These are phyloP conservation scores for Apomyelois bistriatella DNA, from an alignment of 2,888 invertebrate species.

Conservation along the genomic window DNA sequence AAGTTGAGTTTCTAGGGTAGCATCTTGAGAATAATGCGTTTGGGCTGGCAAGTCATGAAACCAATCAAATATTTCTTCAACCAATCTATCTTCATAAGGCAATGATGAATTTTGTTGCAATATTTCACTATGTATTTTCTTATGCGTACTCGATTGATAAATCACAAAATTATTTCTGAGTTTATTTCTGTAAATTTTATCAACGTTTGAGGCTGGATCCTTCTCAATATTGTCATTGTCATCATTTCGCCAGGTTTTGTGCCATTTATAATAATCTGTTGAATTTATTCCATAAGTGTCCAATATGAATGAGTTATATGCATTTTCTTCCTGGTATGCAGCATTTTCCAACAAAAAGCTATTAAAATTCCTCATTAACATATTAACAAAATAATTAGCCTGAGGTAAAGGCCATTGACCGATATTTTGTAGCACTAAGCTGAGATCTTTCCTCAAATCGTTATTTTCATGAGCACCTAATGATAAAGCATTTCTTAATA, in stretches of 20 bases:
- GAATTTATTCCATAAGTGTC: neutral
- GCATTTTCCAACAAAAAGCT: constrained; percentile 6
- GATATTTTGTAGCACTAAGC: constrained; percentile 12
- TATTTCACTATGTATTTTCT: neutral
- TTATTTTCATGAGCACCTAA: neutral
- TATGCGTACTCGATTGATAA: neutral
- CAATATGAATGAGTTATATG: neutral
- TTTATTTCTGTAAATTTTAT: neutral
- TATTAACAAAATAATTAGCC: constrained; percentile 17
- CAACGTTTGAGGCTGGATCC: neutral
- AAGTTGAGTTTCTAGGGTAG: constrained; percentile 3
- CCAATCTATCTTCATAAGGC: constrained; percentile 13
- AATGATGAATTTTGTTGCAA: neutral
- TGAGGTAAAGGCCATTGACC: constrained; percentile 16
- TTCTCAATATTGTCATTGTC: neutral
- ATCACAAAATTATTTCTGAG: neutral
- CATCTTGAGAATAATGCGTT: constrained; percentile 8
- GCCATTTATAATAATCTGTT: neutral
- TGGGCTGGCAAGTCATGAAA: constrained; percentile 14
- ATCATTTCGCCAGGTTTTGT: neutral
- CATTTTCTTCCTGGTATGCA: neutral
- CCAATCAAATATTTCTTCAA: constrained; percentile 17
- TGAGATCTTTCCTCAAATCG: neutral
- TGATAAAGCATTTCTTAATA: neutral
- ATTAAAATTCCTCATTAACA: constrained; percentile 13